Percentiles rank a stretch among this genome's conserved stretches.
These are phyloP conservation scores for Orthochromis malagaraziensis DNA, from an alignment of 2,113 vertebrate species.

Conservation along the genomic window DNA sequence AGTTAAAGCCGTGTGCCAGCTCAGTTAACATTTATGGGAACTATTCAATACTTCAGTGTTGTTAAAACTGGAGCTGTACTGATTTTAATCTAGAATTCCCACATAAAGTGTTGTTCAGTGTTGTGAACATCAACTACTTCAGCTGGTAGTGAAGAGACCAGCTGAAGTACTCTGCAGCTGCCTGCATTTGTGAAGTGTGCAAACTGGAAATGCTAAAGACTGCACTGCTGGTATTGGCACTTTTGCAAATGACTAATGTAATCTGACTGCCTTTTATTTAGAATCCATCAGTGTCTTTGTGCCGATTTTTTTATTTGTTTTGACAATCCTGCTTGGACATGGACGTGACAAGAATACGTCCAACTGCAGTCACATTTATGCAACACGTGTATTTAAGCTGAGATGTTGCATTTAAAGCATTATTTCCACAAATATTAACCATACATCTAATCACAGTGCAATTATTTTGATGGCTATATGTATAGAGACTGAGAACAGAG, in stretches of 20 bases:
- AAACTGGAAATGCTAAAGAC: not conserved
- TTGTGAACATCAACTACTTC: not conserved
- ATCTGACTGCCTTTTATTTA: not conserved
- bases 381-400: not conserved
- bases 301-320: not conserved
- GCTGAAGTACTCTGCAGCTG: too few species aligned
- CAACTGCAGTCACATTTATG: not conserved
- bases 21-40: not conserved
- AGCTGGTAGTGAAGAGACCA: not conserved
- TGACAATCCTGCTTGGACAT: not conserved
- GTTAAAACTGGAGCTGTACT: not conserved
- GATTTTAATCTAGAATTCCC: not conserved
- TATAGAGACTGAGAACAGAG: not conserved
- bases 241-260: not conserved
- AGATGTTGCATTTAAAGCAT: not conserved
- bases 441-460: not conserved
- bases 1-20: not conserved
- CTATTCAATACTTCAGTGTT: not conserved
- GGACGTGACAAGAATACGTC: not conserved
- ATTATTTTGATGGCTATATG: not conserved
- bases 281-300: not conserved
- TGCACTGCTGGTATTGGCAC: not conserved
- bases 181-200: not conserved
- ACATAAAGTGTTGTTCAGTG: not conserved
- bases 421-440: not conserved